Evolutionary conservation across 1,140 invertebrate genomes (phyloP).

Genomic region (Polyergus mexicanus): DNA sequence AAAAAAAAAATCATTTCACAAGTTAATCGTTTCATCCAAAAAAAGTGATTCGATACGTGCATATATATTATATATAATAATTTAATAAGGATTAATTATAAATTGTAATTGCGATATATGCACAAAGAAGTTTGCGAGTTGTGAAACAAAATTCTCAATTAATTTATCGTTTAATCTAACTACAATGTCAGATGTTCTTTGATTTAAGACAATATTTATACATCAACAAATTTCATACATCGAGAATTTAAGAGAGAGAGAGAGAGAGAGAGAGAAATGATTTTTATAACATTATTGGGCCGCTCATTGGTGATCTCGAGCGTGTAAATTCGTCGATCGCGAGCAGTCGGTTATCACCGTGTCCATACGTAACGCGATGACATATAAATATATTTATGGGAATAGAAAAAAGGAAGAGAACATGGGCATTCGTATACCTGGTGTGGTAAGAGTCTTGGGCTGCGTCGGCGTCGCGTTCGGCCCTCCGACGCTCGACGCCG

Average conservation of each 20-base stretch:
- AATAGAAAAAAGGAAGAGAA: background rate
- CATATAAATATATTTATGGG: background rate
- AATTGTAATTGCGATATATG: background rate
- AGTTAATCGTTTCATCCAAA: background rate
- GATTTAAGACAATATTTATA: background rate
- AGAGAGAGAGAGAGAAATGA: background rate
- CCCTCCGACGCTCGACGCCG: constrained; percentile 83
- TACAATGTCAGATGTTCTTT: background rate
- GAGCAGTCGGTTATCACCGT: background rate
- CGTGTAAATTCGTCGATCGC: background rate
- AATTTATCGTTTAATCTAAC: background rate
- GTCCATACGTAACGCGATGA: background rate
- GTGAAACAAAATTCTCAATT: background rate
- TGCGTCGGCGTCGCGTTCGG: constrained; percentile 80
- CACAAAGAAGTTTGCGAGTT: background rate
- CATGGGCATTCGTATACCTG: constrained; percentile 78
- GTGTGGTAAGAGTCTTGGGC: constrained; percentile 80
- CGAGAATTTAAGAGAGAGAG: background rate
- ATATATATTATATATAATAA: background rate
- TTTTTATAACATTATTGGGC: constrained; percentile 15
- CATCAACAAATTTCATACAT: background rate
- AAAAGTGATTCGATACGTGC: too few relatives aligned
- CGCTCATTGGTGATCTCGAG: constrained; percentile 45
- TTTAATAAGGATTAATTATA: background rate
- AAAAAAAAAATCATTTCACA: background rate